Percentiles rank a stretch among this genome's conserved stretches.
phyloP scores from a whole-genome alignment of 2,113 vertebrate species.

The Rafetus swinhoei region DNA sequence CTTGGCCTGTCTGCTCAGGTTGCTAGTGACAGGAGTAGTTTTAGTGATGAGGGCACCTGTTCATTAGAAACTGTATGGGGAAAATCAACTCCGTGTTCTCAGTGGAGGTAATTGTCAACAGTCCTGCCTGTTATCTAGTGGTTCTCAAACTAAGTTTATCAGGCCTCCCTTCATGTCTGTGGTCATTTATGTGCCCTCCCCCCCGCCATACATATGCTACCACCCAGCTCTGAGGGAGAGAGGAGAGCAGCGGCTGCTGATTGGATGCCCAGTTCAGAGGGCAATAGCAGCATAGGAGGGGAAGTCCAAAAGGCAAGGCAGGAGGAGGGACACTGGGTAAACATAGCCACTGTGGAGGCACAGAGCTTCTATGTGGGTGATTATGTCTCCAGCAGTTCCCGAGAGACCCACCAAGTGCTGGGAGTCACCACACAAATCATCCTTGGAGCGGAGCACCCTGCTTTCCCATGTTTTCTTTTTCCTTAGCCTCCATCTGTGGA shows the following conservation, averaged over 20 bases:
- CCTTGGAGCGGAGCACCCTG: rapidly evolving
- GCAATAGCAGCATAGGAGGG: not conserved
- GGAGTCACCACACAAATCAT: too few species aligned
- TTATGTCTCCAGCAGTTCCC: not conserved
- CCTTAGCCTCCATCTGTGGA: not conserved
- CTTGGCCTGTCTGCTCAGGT: not conserved
- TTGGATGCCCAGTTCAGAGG: too few species aligned
- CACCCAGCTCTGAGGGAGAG: too few species aligned
- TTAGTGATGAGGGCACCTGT: not conserved
- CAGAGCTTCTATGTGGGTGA: not conserved
- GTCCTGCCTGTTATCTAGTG: not conserved
- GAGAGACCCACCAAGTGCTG: not conserved
- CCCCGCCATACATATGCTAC: too few species aligned
- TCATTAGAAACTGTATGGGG: not conserved
- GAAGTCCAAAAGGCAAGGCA: not conserved
- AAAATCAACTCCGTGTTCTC: not conserved
- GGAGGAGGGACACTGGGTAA: not conserved
- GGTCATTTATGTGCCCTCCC: too few species aligned
- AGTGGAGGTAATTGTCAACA: not conserved
- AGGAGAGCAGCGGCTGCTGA: too few species aligned
- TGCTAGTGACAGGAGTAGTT: not conserved
- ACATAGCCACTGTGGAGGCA: not conserved
- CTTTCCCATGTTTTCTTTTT: not conserved
- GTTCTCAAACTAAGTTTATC: too few species aligned
- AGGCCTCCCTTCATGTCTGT: too few species aligned